A percentile compares a stretch with the other conserved stretches of the same genome.
Evolutionary conservation across 2,888 invertebrate genomes (phyloP).

Genomic region (Caenorhabditis japonica): DNA sequence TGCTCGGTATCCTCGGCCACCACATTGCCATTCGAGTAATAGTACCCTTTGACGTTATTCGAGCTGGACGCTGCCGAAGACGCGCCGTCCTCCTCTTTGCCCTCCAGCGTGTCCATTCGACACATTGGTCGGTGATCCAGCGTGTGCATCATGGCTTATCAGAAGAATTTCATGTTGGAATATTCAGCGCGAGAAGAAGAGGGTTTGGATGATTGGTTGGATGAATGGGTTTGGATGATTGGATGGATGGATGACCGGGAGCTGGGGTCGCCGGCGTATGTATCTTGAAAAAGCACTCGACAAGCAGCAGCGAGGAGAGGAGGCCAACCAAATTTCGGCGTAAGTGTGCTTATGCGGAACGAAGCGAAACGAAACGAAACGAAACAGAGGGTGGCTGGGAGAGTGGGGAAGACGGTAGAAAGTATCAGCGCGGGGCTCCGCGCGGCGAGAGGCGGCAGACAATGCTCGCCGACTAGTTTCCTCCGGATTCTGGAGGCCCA

Average conservation of each 20-base stretch:
- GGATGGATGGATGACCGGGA: slow-evolving; percentile 21
- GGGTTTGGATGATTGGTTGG: too few relatives aligned
- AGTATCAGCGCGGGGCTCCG: slow-evolving; percentile 21
- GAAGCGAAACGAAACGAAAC: too few relatives aligned
- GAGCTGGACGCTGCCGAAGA: slow-evolving; percentile 18
- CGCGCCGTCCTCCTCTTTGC: slow-evolving; percentile 21
- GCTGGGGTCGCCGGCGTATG: slow-evolving; percentile 30
- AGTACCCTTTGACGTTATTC: slow-evolving; percentile 33
- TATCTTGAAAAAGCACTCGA: slow-evolving; percentile 51
- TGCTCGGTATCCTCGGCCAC: slow-evolving; percentile 13
- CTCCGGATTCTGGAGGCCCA: too few relatives aligned
- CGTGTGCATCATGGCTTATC: slow-evolving; percentile 50
- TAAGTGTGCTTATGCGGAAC: slow-evolving; percentile 34
- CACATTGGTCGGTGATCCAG: slow-evolving; percentile 53
- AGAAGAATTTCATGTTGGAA: neutral
- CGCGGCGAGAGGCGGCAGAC: slow-evolving; percentile 3
- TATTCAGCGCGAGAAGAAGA: too few relatives aligned
- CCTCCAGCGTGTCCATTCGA: slow-evolving; percentile 55
- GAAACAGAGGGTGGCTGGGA: too few relatives aligned
- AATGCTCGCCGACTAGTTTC: neutral
- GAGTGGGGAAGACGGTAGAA: slow-evolving; percentile 11
- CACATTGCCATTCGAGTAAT: slow-evolving; percentile 32
- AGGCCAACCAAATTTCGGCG: neutral
- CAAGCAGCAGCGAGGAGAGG: slow-evolving; percentile 6
- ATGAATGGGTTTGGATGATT: slow-evolving; percentile 12